Evolutionary conservation across 2,797 vertebrate species (phyloP).

Genomic region (Neoniphon sammara): DNA sequence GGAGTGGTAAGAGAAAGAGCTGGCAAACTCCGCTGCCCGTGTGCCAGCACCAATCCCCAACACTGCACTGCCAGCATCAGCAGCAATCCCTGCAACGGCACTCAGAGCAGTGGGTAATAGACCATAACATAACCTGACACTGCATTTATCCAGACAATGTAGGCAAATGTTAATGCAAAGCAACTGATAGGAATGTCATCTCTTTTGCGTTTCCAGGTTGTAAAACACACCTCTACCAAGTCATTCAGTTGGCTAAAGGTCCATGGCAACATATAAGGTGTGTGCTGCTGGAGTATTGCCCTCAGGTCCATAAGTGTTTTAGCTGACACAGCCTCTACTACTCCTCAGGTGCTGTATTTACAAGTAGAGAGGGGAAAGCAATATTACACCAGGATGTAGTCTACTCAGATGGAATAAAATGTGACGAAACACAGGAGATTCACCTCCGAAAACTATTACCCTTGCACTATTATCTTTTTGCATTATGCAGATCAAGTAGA

Average conservation of each 20-base stretch:
- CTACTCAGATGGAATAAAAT: conserved; percentile 45
- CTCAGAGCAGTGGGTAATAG: conserved; percentile 73
- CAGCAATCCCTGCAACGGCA: conserved; percentile 69
- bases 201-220: conserved; percentile 48
- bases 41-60: conserved; percentile 55
- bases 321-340: conserved; percentile 51
- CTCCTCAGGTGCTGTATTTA: conserved; percentile 59
- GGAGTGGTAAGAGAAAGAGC: conserved; percentile 40
- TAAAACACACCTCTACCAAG: conserved; percentile 23
- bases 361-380: conserved; percentile 33
- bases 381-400: conserved; percentile 46
- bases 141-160: conserved; percentile 71
- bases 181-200: conserved; percentile 42
- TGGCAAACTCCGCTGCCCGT: conserved; percentile 55
- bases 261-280: conserved; percentile 12
- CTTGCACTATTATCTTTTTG: conserved; percentile 31
- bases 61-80: conserved; percentile 69
- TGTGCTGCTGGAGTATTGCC: conserved; percentile 5
- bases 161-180: conserved; percentile 58
- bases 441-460: conserved; percentile 24
- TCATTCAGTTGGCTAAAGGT: neutral
- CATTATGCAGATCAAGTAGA: conserved; percentile 45
- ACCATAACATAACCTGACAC: conserved; percentile 69
- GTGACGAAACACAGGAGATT: conserved; percentile 18
- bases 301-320: conserved; percentile 47